Evolutionary conservation across 2,113 vertebrate genomes (phyloP), one percentile per base, ranked within the genome.

Genomic region (Nerophis ophidion): DNA sequence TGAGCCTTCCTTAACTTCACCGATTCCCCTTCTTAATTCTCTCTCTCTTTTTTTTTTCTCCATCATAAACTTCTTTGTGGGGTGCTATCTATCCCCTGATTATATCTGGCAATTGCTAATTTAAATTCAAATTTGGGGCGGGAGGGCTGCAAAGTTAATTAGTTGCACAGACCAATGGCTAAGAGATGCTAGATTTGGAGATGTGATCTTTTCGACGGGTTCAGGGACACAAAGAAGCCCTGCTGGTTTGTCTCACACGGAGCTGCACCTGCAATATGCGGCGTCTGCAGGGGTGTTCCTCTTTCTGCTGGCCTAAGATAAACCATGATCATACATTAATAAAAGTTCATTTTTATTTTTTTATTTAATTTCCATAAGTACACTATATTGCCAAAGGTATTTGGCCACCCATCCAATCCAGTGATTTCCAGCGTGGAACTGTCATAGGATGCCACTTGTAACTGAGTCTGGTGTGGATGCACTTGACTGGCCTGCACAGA

Each of bases 91-190:
- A 78, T 85, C 83, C 81, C 81, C 75, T 71, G 84, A 87, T 84
- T 79, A 83, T 88, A 86, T 87, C 85, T 84, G 52, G 36, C 74
- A 66, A 75, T 80, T 80, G 81, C 89, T 89, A 74, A 88, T 90
- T 87, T 89, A 87, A 84, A 89, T 91, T 91, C 74, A 83, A 85
- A 89, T 87, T 83, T 80, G 78, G 76, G 73, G 26, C 1, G 4
- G 2, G 26, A 4, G 3, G 71, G 77, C 38, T 81, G 82, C 76
- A 81, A 81, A 85, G 83, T 83, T 89, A 88, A 87, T 89, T 86
- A 81, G 83, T 79, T 82, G 78, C 81, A 64, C 81, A 82, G 86
- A 75, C 81, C 71, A 79, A 63, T 81, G 74, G 74, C 77, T 72
- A 62, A 11, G 70, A 82, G 72, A 60, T 73, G 65, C 69, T 58